These are phyloP conservation scores for Drosophila tani DNA, from an alignment of 1,140 invertebrate species.

Conservation along the genomic window DNA sequence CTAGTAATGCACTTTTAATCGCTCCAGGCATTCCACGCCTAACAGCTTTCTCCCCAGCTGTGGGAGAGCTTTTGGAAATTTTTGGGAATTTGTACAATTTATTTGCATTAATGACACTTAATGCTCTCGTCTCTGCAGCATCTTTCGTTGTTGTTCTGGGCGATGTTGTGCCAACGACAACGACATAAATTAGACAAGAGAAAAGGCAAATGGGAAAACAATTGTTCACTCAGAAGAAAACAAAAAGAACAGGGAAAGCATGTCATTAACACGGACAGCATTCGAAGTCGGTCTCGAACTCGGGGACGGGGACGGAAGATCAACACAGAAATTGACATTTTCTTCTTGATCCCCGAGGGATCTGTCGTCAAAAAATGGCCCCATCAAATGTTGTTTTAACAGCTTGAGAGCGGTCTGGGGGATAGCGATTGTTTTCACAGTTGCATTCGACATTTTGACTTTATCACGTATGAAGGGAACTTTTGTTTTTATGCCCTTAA, in stretches of 20 bases:
- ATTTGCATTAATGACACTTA: slow-evolving; percentile 80
- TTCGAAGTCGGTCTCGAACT: background rate
- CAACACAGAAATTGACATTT: slow-evolving; percentile 48
- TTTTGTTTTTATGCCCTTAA: slow-evolving; percentile 60
- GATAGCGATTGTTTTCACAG: slow-evolving; percentile 53
- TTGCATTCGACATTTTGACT: slow-evolving; percentile 57
- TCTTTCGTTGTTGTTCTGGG: slow-evolving; percentile 25
- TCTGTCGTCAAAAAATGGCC: slow-evolving; percentile 36
- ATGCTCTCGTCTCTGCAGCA: slow-evolving; percentile 45
- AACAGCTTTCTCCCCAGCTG: slow-evolving; percentile 21
- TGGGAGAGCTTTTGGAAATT: slow-evolving; percentile 29
- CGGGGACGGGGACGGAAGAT: slow-evolving; percentile 24
- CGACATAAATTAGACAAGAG: slow-evolving; percentile 51
- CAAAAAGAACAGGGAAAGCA: slow-evolving; percentile 35
- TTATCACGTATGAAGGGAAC: slow-evolving; percentile 43
- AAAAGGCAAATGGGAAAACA: slow-evolving; percentile 54
- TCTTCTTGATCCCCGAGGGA: slow-evolving; percentile 39
- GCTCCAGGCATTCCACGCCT: slow-evolving; percentile 24
- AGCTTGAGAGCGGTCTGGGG: slow-evolving; percentile 27
- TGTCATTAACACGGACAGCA: slow-evolving; percentile 49
- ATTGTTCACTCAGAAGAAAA: slow-evolving; percentile 61
- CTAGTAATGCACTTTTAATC: slow-evolving; percentile 70
- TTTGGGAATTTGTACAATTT: slow-evolving; percentile 54
- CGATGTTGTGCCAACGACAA: slow-evolving; percentile 29
- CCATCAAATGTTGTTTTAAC: slow-evolving; percentile 52